Percentiles rank a stretch among this genome's conserved stretches.
Conservation (phyloP, 2,888 invertebrate species). For the Beris chalybata region DNA sequence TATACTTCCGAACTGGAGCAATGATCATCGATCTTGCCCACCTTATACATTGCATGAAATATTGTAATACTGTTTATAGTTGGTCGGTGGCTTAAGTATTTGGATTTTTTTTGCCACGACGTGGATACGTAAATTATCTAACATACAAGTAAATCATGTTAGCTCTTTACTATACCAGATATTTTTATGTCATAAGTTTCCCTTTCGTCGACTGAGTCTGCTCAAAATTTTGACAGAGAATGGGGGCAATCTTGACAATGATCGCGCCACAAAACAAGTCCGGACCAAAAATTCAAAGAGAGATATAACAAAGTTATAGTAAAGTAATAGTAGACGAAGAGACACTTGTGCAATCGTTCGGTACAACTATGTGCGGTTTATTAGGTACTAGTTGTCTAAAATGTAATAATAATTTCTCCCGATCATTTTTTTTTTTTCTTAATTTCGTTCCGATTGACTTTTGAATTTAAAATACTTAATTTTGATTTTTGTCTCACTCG, state of each 20-base stretch:
- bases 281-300: conserved; percentile 6
- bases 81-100: not conserved
- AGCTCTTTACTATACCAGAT: conserved; percentile 11
- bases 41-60: conserved; percentile 18
- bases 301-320: conserved; percentile 18
- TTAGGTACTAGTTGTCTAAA: conserved; percentile 8
- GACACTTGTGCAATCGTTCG: conserved; percentile 25
- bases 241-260: conserved; percentile 31
- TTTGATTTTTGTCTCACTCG: conserved; percentile 46
- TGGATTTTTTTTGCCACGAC: not conserved
- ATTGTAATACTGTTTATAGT: conserved; percentile 23
- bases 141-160: conserved; percentile 26
- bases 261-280: conserved; percentile 29
- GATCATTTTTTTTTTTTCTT: conserved; percentile 5
- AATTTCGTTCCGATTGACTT: not conserved
- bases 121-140: conserved; percentile 23
- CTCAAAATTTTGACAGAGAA: conserved; percentile 21
- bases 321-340: conserved; percentile 12
- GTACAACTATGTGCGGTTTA: conserved; percentile 9
- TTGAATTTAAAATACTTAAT: conserved; percentile 4
- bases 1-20: conserved; percentile 31
- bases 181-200: conserved; percentile 27
- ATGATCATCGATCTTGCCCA: conserved; percentile 32
- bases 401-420: conserved; percentile 18
- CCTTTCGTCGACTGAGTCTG: conserved; percentile 21